These are phyloP conservation scores for Sporophila hypoxantha DNA, from an alignment of 2,113 vertebrate genomes.

Conservation along the genomic window DNA sequence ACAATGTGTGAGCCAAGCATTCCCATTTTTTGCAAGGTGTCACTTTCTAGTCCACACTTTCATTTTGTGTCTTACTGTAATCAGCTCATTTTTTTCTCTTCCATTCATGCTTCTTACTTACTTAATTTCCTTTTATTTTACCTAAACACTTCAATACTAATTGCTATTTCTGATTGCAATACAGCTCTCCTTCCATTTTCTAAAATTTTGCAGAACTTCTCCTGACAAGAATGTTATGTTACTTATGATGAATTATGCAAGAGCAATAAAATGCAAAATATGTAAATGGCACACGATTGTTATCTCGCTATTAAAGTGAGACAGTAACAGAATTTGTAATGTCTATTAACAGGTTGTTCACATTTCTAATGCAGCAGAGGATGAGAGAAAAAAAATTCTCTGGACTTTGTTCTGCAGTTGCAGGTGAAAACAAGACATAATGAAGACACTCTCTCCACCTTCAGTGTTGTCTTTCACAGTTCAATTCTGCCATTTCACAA, in stretches of 20 bases:
- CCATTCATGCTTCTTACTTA: neutral
- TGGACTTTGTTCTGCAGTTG: neutral
- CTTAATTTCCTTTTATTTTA: constrained; percentile 12
- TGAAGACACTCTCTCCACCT: neutral
- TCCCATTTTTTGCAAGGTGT: neutral
- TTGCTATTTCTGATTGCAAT: constrained; percentile 6
- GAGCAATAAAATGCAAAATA: constrained; percentile 52
- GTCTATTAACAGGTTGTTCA: constrained; percentile 24
- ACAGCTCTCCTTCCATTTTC: constrained; percentile 5
- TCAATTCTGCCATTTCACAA: constrained; percentile 61
- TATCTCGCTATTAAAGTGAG: constrained; percentile 28
- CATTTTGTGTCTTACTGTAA: neutral
- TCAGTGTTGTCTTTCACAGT: constrained; percentile 45
- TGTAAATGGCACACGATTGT: constrained; percentile 23
- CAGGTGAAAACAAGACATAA: neutral
- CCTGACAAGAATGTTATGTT: constrained; percentile 21
- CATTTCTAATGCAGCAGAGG: neutral
- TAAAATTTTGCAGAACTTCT: constrained; percentile 26
- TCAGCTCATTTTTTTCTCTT: neutral
- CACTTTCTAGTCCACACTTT: neutral
- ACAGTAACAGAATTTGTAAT: constrained; percentile 36
- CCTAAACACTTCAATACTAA: neutral
- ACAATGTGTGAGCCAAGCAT: neutral
- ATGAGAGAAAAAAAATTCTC: neutral
- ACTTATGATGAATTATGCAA: constrained; percentile 50